These are phyloP conservation scores for Augochlora pura DNA, from an alignment of 1,140 invertebrate genomes.

Conservation along the genomic window DNA sequence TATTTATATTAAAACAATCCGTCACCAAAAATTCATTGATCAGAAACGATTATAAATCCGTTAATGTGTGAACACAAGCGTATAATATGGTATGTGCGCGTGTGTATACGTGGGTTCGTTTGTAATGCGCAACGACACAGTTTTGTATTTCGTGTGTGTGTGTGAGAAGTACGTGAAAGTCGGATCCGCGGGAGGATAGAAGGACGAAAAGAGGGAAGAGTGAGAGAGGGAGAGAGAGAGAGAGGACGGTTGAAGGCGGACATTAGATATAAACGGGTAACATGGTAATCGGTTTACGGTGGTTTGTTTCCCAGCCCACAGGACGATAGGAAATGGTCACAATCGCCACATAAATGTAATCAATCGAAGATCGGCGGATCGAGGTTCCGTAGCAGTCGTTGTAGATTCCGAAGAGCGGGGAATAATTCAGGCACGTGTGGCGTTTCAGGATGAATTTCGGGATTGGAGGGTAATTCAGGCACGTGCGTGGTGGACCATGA, in stretches of 20 bases:
- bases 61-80: not conserved
- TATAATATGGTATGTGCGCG: not conserved
- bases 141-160: slow-evolving; percentile 14
- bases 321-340: slow-evolving; percentile 37
- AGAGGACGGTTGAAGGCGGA: not conserved
- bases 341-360: slow-evolving; percentile 68
- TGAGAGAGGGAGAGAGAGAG: not conserved
- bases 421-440: slow-evolving; percentile 43
- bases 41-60: slow-evolving; percentile 47
- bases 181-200: not conserved
- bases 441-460: slow-evolving; percentile 60
- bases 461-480: slow-evolving; percentile 42
- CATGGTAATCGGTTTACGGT: not conserved
- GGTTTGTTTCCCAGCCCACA: slow-evolving; percentile 8
- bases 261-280: too few relatives aligned
- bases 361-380: slow-evolving; percentile 32
- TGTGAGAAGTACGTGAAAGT: not conserved
- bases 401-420: slow-evolving; percentile 23
- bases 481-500: slow-evolving; percentile 57
- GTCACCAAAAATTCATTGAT: slow-evolving; percentile 67
- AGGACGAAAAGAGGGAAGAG: not conserved
- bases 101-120: slow-evolving; percentile 37
- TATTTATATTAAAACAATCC: slow-evolving; percentile 36
- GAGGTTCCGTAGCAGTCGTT: slow-evolving; percentile 28
- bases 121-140: not conserved